phyloP scores from a whole-genome alignment of 2,113 vertebrate genomes.

The Rhynchomys soricoides region DNA sequence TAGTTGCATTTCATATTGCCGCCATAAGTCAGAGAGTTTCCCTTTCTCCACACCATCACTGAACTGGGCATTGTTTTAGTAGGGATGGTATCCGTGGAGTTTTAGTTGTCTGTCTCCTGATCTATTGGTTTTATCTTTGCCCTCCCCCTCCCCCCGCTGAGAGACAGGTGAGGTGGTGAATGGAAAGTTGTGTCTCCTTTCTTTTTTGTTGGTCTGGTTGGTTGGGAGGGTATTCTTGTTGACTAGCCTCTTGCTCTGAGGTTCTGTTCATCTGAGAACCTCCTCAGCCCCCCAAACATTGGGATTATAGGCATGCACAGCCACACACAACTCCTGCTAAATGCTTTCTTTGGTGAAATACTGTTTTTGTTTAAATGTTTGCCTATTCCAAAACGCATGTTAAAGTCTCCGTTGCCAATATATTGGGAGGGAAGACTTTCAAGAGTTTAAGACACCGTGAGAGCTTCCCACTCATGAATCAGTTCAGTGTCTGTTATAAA shows the following conservation, averaged over 20 bases:
- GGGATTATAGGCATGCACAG: background rate
- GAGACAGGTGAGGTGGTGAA: background rate
- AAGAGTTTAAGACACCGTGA: background rate
- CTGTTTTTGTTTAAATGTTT: background rate
- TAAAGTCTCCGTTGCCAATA: background rate
- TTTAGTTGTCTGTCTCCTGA: background rate
- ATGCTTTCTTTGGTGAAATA: background rate
- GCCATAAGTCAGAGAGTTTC: background rate
- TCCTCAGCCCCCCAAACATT: background rate
- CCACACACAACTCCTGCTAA: background rate
- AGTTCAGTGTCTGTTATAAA: background rate
- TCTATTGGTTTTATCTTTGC: background rate
- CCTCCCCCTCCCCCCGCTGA: too few species aligned
- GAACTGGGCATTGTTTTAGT: background rate
- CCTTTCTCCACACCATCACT: too few species aligned
- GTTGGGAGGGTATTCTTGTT: background rate
- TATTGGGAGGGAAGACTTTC: background rate
- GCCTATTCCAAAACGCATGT: background rate
- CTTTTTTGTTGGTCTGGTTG: too few species aligned
- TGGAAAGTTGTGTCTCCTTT: background rate
- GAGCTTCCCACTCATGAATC: background rate
- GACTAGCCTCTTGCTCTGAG: background rate
- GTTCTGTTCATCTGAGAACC: too few species aligned
- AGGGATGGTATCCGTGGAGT: too few species aligned
- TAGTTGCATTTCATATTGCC: background rate